phyloP scores from a whole-genome alignment of 2,888 invertebrate species.

The Caradrina kadenii region DNA sequence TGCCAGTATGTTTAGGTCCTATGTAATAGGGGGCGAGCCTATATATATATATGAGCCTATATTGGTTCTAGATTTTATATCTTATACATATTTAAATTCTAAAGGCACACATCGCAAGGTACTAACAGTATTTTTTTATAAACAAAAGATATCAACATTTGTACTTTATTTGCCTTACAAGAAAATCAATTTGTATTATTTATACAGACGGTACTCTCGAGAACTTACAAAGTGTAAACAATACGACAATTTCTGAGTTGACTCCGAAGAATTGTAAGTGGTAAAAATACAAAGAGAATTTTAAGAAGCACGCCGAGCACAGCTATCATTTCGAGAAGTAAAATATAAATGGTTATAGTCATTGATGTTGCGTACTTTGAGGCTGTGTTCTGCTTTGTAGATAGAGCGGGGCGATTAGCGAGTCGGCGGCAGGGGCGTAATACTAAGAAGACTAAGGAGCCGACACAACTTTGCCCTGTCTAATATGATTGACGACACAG shows the following conservation, averaged over 20 bases:
- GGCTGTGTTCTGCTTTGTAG: not conserved
- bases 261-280: constrained; percentile 34
- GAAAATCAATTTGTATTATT: constrained; percentile 28
- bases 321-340: constrained; percentile 38
- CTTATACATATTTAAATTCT: no score
- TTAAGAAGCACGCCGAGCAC: constrained; percentile 26
- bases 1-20: no score
- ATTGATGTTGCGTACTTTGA: constrained; percentile 24
- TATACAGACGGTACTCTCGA: constrained; percentile 12
- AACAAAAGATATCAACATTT: constrained; percentile 3
- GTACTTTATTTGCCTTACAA: not conserved
- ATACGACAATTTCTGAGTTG: constrained; percentile 14
- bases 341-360: constrained; percentile 44
- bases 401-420: not conserved
- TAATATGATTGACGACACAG: no score
- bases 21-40: no score
- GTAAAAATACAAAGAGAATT: constrained; percentile 40
- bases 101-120: no score
- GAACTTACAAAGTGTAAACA: constrained; percentile 35
- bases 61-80: no score
- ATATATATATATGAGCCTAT: no score
- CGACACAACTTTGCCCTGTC: no score
- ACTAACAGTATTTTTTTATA: no score
- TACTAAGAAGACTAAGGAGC: no score
- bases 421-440: not conserved